These are phyloP conservation scores for Hoplostethus atlanticus DNA, from an alignment of 2,797 vertebrate species.

Conservation along the genomic window DNA sequence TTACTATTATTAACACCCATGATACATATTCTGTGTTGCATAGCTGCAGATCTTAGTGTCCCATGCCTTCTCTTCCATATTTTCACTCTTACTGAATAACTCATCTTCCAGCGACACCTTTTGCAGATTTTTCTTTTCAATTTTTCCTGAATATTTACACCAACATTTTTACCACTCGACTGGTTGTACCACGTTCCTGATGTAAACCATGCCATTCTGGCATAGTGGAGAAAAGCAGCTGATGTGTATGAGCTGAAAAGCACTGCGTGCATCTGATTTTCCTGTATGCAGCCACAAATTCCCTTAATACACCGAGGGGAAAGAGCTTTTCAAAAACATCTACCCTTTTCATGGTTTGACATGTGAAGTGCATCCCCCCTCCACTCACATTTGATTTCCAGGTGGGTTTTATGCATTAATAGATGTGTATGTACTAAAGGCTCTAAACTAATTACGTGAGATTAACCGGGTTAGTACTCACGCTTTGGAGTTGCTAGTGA, in stretches of 20 bases:
- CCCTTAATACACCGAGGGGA: background rate
- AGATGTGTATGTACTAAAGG: background rate
- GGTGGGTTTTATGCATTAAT: too few species aligned
- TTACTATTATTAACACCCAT: background rate
- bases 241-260: conserved; percentile 1
- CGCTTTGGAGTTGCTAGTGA: background rate
- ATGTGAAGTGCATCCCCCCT: background rate
- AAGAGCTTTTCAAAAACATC: conserved; percentile 8
- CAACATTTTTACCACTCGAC: conserved; percentile 19
- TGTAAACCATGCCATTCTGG: too few species aligned
- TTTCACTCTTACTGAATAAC: background rate
- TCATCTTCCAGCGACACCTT: background rate
- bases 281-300: background rate
- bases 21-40: background rate
- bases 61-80: background rate
- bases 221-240: conserved; percentile 33
- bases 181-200: conserved; percentile 5
- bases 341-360: conserved; percentile 5
- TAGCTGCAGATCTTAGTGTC: background rate
- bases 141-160: conserved; percentile 41
- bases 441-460: background rate
- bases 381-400: too few species aligned
- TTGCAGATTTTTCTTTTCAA: conserved; percentile 1
- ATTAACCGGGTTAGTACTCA: background rate
- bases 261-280: background rate